Percentiles rank a stretch among this genome's conserved stretches.
These are phyloP conservation scores for Motacilla tschutschensis DNA, from an alignment of 2,113 vertebrate genomes.

Conservation along the genomic window DNA sequence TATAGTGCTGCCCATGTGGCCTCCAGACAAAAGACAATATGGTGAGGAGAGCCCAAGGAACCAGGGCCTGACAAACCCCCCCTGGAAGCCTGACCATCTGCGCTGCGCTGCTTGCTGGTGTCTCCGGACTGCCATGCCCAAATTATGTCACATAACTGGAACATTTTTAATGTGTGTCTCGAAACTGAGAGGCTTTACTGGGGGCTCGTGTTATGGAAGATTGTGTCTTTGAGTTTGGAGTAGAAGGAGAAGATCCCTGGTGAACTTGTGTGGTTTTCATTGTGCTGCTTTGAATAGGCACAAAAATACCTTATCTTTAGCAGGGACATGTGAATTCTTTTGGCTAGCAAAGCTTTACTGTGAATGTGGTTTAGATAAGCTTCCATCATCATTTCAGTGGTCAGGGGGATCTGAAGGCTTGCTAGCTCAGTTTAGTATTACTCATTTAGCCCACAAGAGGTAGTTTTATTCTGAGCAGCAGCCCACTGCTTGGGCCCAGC, in stretches of 20 bases:
- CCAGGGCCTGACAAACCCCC: not conserved
- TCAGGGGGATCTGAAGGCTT: not conserved
- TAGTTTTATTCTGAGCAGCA: not conserved
- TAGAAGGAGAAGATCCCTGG: not conserved
- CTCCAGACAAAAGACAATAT: not conserved
- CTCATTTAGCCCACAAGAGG: not conserved
- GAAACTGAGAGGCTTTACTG: not conserved
- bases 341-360: not conserved
- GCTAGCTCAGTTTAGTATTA: not conserved
- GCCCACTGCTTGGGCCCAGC: not conserved
- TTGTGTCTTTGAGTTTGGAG: not conserved
- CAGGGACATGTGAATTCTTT: not conserved
- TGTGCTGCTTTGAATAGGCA: not conserved
- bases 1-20: not conserved
- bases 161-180: not conserved
- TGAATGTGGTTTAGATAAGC: not conserved
- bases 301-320: not conserved
- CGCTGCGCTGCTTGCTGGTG: accelerated
- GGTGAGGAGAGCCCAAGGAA: not conserved
- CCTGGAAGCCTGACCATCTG: not conserved
- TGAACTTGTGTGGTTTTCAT: not conserved
- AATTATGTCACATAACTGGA: not conserved
- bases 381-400: not conserved
- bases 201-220: not conserved
- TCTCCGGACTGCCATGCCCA: accelerated